Conservation (phyloP, 2,888 invertebrate species). For the Caenorhabditis auriculariae region DNA sequence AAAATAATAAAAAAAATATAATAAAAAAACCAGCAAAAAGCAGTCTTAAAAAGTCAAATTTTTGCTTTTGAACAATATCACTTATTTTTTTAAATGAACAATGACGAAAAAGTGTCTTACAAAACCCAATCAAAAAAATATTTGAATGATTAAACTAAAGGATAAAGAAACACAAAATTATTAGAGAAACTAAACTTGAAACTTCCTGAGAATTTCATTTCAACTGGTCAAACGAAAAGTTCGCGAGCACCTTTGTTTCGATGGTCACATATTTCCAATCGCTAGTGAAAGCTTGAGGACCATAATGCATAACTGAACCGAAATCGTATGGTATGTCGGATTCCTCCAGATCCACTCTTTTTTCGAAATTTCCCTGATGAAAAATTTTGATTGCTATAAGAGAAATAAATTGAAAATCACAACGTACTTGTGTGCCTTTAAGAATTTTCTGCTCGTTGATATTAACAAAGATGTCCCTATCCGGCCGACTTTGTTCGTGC, state of each 20-base stretch:
- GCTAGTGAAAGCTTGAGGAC: conserved; percentile 47
- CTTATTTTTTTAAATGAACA: too few relatives aligned
- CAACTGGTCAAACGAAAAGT: too few relatives aligned
- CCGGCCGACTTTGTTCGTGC: conserved; percentile 49
- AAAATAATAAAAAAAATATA: too few relatives aligned
- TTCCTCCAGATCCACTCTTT: conserved; percentile 28
- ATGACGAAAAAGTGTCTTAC: too few relatives aligned
- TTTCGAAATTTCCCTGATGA: conserved; percentile 45
- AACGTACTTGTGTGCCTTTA: conserved; percentile 31
- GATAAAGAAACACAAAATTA: too few relatives aligned
- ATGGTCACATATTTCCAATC: conserved; percentile 47
- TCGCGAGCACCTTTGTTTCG: conserved; percentile 32
- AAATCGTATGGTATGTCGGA: conserved; percentile 47
- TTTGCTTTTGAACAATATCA: too few relatives aligned
- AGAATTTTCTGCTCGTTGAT: conserved; percentile 42
- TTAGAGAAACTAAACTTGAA: too few relatives aligned
- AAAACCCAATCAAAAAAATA: too few relatives aligned
- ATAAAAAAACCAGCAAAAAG: too few relatives aligned
- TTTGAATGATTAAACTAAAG: too few relatives aligned
- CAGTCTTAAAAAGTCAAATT: too few relatives aligned
- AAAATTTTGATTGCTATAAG: not conserved
- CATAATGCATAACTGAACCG: conserved; percentile 51
- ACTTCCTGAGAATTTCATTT: too few relatives aligned
- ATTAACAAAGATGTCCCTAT: conserved; percentile 44
- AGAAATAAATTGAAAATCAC: not conserved